These are phyloP conservation scores for Leucophenga varia DNA, from an alignment of 1,140 invertebrate species.

Conservation along the genomic window DNA sequence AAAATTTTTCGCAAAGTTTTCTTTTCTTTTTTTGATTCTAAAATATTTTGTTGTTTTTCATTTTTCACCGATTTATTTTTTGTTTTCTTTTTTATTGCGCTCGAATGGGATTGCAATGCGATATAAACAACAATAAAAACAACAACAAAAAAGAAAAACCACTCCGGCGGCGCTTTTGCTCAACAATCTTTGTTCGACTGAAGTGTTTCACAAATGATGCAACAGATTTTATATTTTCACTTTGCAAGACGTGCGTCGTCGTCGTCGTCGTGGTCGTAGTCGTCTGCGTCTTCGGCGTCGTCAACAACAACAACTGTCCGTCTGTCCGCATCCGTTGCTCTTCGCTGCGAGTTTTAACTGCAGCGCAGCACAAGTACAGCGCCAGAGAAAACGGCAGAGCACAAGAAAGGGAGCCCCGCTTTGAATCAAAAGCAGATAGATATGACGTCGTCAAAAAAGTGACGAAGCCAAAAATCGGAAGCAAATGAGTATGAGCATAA, in stretches of 20 bases:
- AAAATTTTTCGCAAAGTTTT: constrained; percentile 1
- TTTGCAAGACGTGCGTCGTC: constrained; percentile 36
- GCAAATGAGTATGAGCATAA: background rate
- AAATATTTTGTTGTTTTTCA: constrained; percentile 9
- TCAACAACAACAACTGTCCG: too few species aligned
- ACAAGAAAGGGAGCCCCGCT: background rate
- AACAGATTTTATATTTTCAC: constrained; percentile 56
- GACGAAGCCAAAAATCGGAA: background rate
- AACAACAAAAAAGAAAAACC: too few species aligned
- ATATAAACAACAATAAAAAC: too few species aligned
- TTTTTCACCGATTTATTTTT: too few species aligned
- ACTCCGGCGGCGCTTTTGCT: constrained; percentile 6
- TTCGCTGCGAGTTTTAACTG: background rate
- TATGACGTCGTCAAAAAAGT: background rate
- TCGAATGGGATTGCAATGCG: too few species aligned
- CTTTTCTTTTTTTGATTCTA: constrained; percentile 1
- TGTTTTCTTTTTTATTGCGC: too few species aligned
- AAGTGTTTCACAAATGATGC: constrained; percentile 57
- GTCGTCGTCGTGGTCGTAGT: too few species aligned
- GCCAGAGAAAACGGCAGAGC: background rate
- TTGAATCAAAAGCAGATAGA: background rate
- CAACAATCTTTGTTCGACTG: constrained; percentile 51
- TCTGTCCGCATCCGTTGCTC: constrained; percentile 19
- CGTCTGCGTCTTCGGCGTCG: too few species aligned
- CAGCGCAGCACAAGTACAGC: constrained; percentile 8